A percentile compares a stretch with the other conserved stretches of the same genome.
Evolutionary conservation across 2,797 vertebrate genomes (phyloP).

Genomic region (Telmatherina bonti): DNA sequence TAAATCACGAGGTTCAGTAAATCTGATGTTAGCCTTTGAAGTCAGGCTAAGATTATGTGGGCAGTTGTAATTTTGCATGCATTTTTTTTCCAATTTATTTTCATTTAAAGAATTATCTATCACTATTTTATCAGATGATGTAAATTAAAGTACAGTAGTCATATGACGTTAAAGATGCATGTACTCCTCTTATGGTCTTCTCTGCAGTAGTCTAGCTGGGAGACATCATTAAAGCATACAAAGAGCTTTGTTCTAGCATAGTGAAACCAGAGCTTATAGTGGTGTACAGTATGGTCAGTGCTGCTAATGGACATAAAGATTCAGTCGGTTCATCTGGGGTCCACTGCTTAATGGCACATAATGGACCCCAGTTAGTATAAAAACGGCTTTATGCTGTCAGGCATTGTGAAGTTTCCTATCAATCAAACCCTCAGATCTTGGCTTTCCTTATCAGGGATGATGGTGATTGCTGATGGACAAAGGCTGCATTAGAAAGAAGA

Average conservation of each 20-base stretch:
- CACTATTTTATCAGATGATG: background rate
- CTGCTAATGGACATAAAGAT: constrained; percentile 63
- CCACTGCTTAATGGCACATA: constrained; percentile 72
- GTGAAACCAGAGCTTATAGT: constrained; percentile 55
- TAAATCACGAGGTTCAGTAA: background rate
- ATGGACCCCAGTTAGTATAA: constrained; percentile 64
- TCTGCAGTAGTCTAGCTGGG: constrained; percentile 6
- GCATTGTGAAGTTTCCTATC: constrained; percentile 44
- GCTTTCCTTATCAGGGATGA: constrained; percentile 33
- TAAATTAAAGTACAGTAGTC: background rate
- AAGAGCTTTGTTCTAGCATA: constrained; percentile 21
- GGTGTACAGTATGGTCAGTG: constrained; percentile 65
- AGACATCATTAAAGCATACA: constrained; percentile 40
- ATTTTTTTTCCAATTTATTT: background rate
- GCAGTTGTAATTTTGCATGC: background rate
- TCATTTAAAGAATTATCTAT: background rate
- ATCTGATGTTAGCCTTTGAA: background rate
- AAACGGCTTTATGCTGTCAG: constrained; percentile 50
- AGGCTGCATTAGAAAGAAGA: constrained; percentile 27
- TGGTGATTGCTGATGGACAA: constrained; percentile 31
- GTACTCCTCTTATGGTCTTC: constrained; percentile 8
- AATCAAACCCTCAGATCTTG: constrained; percentile 34
- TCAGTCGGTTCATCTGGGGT: constrained; percentile 46
- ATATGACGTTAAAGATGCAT: constrained; percentile 11
- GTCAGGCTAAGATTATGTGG: background rate